These are phyloP conservation scores for Anastatus disparis DNA, from an alignment of 1,140 invertebrate genomes.

Conservation along the genomic window DNA sequence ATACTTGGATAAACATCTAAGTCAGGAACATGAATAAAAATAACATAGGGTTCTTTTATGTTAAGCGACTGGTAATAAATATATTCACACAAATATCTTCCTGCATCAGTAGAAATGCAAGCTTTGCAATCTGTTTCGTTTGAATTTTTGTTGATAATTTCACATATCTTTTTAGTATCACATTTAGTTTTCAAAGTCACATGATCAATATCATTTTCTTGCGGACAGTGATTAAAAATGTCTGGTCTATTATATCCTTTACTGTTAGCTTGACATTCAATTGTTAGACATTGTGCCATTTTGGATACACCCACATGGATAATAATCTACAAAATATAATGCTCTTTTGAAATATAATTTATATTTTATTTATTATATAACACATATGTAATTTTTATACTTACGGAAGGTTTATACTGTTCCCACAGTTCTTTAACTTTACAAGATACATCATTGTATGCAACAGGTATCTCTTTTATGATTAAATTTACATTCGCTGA, in stretches of 20 bases:
- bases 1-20: constrained; percentile 66
- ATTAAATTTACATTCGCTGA: constrained; percentile 71
- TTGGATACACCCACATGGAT: constrained; percentile 75
- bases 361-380: not conserved
- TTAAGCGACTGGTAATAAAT: constrained; percentile 75
- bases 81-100: constrained; percentile 77
- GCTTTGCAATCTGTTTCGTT: constrained; percentile 49
- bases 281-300: constrained; percentile 65
- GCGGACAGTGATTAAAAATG: constrained; percentile 62
- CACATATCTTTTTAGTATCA: constrained; percentile 61
- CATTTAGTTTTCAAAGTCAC: constrained; percentile 61
- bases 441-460: constrained; percentile 72
- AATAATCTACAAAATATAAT: constrained; percentile 66
- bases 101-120: constrained; percentile 62
- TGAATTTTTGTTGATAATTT: constrained; percentile 58
- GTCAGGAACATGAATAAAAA: constrained; percentile 78
- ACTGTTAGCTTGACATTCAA: constrained; percentile 71
- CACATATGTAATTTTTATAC: constrained; percentile 28
- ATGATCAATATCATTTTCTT: constrained; percentile 55
- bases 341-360: not conserved
- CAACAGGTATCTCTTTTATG: constrained; percentile 73
- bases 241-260: constrained; percentile 69
- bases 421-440: constrained; percentile 74
- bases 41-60: constrained; percentile 65
- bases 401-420: constrained; percentile 74